phyloP scores from a whole-genome alignment of 2,888 invertebrate genomes.

The Habroteleia sp. region DNA sequence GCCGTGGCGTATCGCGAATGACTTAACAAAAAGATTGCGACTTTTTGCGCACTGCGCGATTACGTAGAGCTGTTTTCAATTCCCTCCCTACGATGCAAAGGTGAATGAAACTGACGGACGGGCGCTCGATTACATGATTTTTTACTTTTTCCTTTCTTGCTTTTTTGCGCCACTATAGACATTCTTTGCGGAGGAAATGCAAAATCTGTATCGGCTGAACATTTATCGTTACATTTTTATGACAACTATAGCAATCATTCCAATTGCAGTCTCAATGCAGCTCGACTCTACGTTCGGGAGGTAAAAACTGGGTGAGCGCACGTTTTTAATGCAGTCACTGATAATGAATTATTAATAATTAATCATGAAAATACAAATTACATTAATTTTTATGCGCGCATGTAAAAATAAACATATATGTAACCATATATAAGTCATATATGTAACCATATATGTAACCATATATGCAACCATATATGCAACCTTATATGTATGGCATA shows the following conservation, averaged over 20 bases:
- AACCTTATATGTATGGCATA: no score
- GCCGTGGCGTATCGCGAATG: constrained; percentile 44
- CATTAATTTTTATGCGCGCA: no score
- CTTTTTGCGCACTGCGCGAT: constrained; percentile 54
- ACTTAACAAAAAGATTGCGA: constrained; percentile 62
- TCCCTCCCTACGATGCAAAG: constrained; percentile 42
- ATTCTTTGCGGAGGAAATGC: constrained; percentile 17
- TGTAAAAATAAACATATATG: no score
- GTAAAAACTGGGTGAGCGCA: no score
- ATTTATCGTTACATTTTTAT: constrained; percentile 30
- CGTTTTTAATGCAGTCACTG: no score
- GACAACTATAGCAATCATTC: constrained; percentile 25
- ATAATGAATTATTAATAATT: no score
- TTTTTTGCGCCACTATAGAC: constrained; percentile 13
- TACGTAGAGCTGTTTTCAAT: constrained; percentile 55
- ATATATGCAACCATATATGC: no score
- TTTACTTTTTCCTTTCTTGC: constrained; percentile 4
- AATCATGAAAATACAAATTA: no score
- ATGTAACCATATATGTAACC: no score
- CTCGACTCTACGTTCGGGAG: no score
- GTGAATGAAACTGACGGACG: constrained; percentile 53
- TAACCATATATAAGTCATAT: no score
- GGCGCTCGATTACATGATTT: constrained; percentile 16
- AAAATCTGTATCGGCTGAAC: constrained; percentile 47
- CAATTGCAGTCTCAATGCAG: constrained; percentile 12